Conservation (phyloP, 2,888 invertebrate species). For the Cheilosia soror region DNA sequence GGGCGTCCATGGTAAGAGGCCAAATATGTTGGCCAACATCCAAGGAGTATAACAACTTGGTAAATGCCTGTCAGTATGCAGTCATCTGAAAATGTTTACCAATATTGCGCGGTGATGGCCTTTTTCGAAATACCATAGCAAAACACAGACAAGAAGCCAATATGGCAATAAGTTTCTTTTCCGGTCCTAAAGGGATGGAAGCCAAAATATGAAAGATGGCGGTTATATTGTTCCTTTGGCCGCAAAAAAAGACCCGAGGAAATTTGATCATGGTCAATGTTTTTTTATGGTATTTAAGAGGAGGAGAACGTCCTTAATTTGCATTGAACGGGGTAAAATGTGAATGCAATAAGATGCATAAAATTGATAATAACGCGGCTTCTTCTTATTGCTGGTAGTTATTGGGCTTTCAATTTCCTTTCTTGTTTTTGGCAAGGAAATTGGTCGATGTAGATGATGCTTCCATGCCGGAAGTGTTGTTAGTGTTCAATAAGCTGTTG, state of each 20-base stretch:
- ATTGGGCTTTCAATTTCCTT: slow-evolving; percentile 58
- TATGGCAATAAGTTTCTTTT: slow-evolving; percentile 8
- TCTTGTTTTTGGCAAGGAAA: slow-evolving; percentile 42
- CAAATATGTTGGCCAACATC: slow-evolving; percentile 67
- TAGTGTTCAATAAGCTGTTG: slow-evolving; percentile 16
- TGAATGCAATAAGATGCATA: slow-evolving; percentile 69
- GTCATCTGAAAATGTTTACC: slow-evolving; percentile 70
- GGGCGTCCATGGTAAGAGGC: slow-evolving; percentile 22
- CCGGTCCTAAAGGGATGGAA: slow-evolving; percentile 24
- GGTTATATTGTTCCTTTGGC: slow-evolving; percentile 51
- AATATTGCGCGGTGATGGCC: slow-evolving; percentile 56
- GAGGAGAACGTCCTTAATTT: slow-evolving; percentile 48
- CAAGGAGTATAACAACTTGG: slow-evolving; percentile 55
- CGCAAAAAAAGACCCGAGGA: slow-evolving; percentile 30
- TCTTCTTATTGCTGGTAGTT: slow-evolving; percentile 42
- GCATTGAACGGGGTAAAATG: slow-evolving; percentile 54
- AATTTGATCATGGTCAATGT: slow-evolving; percentile 66
- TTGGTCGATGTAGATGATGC: slow-evolving; percentile 13
- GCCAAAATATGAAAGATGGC: slow-evolving; percentile 54
- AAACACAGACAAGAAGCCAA: slow-evolving; percentile 15
- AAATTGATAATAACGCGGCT: slow-evolving; percentile 69
- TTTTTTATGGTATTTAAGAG: slow-evolving; percentile 10
- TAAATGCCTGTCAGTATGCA: slow-evolving; percentile 65
- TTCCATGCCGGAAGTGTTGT: neutral
- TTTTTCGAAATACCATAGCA: slow-evolving; percentile 12